Percentiles rank a stretch among this genome's conserved stretches.
Conservation (phyloP, 2,797 vertebrate species). For the Holocentrus rufus region DNA sequence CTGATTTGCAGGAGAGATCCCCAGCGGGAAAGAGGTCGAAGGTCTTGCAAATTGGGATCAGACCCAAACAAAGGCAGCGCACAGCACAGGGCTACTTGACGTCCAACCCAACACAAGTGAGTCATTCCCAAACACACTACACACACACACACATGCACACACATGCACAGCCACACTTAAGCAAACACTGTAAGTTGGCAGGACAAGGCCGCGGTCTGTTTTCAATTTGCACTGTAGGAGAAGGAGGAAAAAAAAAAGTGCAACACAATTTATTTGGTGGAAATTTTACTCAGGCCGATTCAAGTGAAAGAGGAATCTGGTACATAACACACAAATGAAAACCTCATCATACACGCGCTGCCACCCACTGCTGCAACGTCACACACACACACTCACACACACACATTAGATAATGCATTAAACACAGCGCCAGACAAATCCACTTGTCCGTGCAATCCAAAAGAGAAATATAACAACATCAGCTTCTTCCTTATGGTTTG, state of each 20-base stretch:
- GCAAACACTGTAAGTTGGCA: constrained; percentile 76
- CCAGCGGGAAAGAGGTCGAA: constrained; percentile 34
- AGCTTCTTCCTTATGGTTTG: background rate
- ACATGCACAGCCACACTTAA: constrained; percentile 41
- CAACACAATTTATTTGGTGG: constrained; percentile 68
- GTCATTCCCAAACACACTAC: constrained; percentile 52
- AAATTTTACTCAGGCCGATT: constrained; percentile 59
- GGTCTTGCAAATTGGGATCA: constrained; percentile 49
- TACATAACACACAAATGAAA: constrained; percentile 45
- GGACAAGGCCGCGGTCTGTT: constrained; percentile 64
- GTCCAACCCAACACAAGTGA: constrained; percentile 68
- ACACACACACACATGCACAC: background rate
- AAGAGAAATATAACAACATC: constrained; percentile 9
- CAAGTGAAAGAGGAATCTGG: constrained; percentile 53
- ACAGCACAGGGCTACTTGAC: constrained; percentile 32
- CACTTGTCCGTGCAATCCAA: constrained; percentile 10
- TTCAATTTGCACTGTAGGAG: constrained; percentile 69
- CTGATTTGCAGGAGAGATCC: constrained; percentile 50
- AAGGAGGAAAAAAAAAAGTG: constrained; percentile 28
- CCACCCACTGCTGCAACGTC: background rate
- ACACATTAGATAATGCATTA: constrained; percentile 23
- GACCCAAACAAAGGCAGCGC: constrained; percentile 20
- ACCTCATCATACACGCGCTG: constrained; percentile 12
- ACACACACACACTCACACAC: background rate
- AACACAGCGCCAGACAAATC: constrained; percentile 30